A percentile compares a stretch with the other conserved stretches of the same genome.
phyloP scores from a whole-genome alignment of 2,113 vertebrate species.

The Hemibagrus wyckioides region DNA sequence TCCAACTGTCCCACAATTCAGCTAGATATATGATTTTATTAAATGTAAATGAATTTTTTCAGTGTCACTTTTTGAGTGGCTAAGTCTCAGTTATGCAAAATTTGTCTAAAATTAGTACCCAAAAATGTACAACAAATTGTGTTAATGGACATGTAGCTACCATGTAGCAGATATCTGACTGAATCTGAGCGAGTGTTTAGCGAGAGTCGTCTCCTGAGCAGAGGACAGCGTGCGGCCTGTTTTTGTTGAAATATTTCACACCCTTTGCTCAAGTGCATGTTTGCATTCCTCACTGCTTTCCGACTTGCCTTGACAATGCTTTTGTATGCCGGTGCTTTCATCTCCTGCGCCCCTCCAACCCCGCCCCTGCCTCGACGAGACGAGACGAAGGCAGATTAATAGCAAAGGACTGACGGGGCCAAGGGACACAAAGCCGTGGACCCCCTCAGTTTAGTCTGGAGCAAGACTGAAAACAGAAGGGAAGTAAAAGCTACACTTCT shows the following conservation, averaged over 20 bases:
- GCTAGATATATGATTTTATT: neutral
- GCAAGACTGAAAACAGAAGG: constrained; percentile 45
- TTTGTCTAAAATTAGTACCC: neutral
- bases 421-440: constrained; percentile 61
- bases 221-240: neutral
- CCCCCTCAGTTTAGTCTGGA: constrained; percentile 50
- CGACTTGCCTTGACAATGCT: constrained; percentile 60
- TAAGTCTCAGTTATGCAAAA: neutral
- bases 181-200: neutral
- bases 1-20: constrained; percentile 11
- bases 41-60: neutral
- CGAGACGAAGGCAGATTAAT: constrained; percentile 58
- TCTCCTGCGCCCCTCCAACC: constrained; percentile 35
- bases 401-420: constrained; percentile 64
- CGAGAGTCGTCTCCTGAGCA: neutral
- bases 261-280: constrained; percentile 58
- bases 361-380: constrained; percentile 52
- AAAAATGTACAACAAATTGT: neutral
- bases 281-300: constrained; percentile 60
- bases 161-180: neutral
- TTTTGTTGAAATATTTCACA: constrained; percentile 47
- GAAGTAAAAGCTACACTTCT: constrained; percentile 15
- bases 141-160: neutral
- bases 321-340: constrained; percentile 59
- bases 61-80: neutral